Conservation (phyloP, 1,140 invertebrate species). For the Daktulosphaira vitifoliae region DNA sequence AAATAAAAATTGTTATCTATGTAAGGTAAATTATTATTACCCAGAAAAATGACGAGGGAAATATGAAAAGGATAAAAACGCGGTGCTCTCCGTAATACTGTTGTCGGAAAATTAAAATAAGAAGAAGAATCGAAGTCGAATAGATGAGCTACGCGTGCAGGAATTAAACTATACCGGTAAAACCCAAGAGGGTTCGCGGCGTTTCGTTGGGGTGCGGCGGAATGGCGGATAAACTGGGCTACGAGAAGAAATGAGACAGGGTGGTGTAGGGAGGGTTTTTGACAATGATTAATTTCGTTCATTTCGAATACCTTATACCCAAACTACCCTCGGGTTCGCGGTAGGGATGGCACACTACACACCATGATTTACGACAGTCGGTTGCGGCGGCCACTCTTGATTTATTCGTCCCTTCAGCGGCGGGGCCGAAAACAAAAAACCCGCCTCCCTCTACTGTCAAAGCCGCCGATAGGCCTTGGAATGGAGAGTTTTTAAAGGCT, state of each 20-base stretch:
- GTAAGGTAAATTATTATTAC: too few species aligned
- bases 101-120: too few species aligned
- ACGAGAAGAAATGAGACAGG: too few species aligned
- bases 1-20: too few species aligned
- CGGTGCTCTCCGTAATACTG: too few species aligned
- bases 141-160: not conserved
- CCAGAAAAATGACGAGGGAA: not conserved
- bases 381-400: constrained; percentile 30
- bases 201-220: too few species aligned
- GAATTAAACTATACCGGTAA: constrained; percentile 10
- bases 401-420: constrained; percentile 29
- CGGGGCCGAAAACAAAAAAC: constrained; percentile 26
- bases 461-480: constrained; percentile 3
- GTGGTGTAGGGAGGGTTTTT: not conserved
- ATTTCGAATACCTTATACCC: constrained; percentile 24
- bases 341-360: constrained; percentile 4
- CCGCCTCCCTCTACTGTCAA: not conserved
- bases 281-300: constrained; percentile 32
- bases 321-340: not conserved
- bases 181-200: not conserved
- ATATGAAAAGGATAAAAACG: too few species aligned
- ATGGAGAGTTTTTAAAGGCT: not conserved
- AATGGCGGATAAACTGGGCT: too few species aligned
- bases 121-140: not conserved
- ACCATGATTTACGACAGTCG: constrained; percentile 24